These are phyloP conservation scores for Datnioides undecimradiatus DNA, from an alignment of 2,113 vertebrate genomes.

Conservation along the genomic window DNA sequence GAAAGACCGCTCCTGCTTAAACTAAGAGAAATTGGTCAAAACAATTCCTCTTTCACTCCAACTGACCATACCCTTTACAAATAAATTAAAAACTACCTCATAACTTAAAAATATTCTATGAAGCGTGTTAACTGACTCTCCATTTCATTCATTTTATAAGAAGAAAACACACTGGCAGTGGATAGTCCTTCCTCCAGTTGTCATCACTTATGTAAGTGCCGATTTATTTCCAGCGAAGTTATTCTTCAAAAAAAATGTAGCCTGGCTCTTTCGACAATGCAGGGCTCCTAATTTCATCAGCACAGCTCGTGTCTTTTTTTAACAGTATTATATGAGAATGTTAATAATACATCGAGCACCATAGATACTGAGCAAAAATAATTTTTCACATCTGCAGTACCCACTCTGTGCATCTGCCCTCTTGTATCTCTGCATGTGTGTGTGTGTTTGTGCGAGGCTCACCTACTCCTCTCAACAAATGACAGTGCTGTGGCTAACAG, in stretches of 20 bases:
- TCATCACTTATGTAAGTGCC: constrained; percentile 4
- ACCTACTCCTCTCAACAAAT: constrained; percentile 72
- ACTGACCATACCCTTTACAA: not conserved
- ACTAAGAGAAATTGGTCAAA: too few species aligned
- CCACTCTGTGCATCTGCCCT: constrained; percentile 63
- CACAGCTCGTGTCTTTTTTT: constrained; percentile 38
- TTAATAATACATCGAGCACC: constrained; percentile 65
- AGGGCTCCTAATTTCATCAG: constrained; percentile 43
- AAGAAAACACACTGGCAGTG: not conserved
- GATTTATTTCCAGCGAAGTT: not conserved
- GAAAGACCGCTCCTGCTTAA: not conserved
- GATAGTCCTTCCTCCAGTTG: not conserved
- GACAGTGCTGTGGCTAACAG: constrained; percentile 67
- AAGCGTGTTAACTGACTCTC: not conserved
- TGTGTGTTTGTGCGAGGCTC: constrained; percentile 44
- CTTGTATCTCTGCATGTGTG: constrained; percentile 40
- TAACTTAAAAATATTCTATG: not conserved
- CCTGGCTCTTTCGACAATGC: constrained; percentile 19
- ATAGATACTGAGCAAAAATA: constrained; percentile 63
- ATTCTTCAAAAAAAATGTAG: constrained; percentile 17
- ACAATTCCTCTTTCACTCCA: not conserved
- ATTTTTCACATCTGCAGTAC: constrained; percentile 63
- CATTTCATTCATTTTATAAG: not conserved
- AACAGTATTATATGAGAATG: constrained; percentile 51
- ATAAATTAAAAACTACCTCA: not conserved